A percentile compares a stretch with the other conserved stretches of the same genome.
Conservation (phyloP, 2,888 invertebrate genomes). For the Acanthopleura granulata region DNA sequence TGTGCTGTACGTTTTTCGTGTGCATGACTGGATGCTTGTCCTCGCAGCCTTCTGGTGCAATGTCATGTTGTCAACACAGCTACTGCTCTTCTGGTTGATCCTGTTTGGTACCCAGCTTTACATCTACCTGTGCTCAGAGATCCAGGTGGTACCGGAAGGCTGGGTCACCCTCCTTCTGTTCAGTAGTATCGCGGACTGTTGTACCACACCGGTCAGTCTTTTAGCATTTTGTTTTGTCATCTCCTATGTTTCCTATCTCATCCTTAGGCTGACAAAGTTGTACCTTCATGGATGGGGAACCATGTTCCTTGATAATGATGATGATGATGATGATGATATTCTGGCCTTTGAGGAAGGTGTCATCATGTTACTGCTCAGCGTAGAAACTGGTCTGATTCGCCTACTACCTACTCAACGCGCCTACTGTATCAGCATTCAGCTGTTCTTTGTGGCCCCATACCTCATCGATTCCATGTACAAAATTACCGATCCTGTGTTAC, state of each 20-base stretch:
- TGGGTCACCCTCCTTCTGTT: conserved; percentile 68
- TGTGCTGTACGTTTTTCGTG: conserved; percentile 51
- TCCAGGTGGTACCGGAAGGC: conserved; percentile 57
- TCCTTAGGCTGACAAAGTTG: conserved; percentile 69
- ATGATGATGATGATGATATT: conserved; percentile 57
- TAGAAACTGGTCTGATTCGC: conserved; percentile 72
- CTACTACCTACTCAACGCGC: conserved; percentile 71
- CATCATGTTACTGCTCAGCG: conserved; percentile 72
- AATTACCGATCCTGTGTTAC: conserved; percentile 72
- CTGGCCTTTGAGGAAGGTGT: conserved; percentile 73
- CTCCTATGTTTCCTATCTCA: conserved; percentile 70
- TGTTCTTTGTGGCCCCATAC: conserved; percentile 74
- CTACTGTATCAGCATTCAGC: conserved; percentile 72
- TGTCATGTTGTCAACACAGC: conserved; percentile 71
- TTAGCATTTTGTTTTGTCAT: conserved; percentile 73
- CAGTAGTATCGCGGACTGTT: conserved; percentile 69
- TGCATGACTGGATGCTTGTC: conserved; percentile 65
- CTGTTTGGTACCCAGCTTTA: conserved; percentile 70
- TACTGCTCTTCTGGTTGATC: conserved; percentile 72
- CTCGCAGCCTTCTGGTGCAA: conserved; percentile 69
- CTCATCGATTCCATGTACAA: conserved; percentile 74
- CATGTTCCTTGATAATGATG: conserved; percentile 61
- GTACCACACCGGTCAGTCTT: conserved; percentile 72
- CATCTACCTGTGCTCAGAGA: conserved; percentile 57
- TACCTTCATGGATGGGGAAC: conserved; percentile 68